phyloP scores from a whole-genome alignment of 2,888 invertebrate genomes.

The Mylabris sibirica region DNA sequence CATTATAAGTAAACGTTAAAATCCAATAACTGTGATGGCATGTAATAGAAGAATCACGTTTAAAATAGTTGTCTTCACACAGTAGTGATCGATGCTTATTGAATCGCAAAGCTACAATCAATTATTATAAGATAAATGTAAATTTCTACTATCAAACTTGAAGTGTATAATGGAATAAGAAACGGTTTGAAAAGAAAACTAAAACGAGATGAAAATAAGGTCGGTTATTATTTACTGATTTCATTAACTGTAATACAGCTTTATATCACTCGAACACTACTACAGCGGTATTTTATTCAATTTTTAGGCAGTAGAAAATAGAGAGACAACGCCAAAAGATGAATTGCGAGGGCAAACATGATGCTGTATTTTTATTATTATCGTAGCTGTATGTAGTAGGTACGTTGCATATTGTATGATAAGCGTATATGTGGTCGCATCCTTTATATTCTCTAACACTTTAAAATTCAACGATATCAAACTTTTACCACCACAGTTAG shows the following conservation, averaged over 20 bases:
- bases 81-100: background rate
- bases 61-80: too few relatives aligned
- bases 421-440: constrained; percentile 53
- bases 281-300: constrained; percentile 56
- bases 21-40: too few relatives aligned
- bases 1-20: background rate
- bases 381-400: constrained; percentile 56
- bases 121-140: constrained; percentile 22
- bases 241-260: constrained; percentile 3
- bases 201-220: background rate
- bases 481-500: constrained; percentile 31
- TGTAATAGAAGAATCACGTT: background rate
- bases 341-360: constrained; percentile 53
- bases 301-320: constrained; percentile 44
- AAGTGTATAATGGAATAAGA: background rate
- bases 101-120: background rate
- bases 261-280: constrained; percentile 49
- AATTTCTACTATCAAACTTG: constrained; percentile 17
- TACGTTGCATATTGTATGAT: constrained; percentile 60
- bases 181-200: background rate
- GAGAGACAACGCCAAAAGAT: constrained; percentile 44
- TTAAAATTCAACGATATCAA: constrained; percentile 16
- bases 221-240: background rate
- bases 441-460: constrained; percentile 45
- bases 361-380: constrained; percentile 53